Evolutionary conservation across 2,797 vertebrate species (phyloP), one percentile per base, ranked within the genome.

Genomic region (Ctenopoma kingsleyae): DNA sequence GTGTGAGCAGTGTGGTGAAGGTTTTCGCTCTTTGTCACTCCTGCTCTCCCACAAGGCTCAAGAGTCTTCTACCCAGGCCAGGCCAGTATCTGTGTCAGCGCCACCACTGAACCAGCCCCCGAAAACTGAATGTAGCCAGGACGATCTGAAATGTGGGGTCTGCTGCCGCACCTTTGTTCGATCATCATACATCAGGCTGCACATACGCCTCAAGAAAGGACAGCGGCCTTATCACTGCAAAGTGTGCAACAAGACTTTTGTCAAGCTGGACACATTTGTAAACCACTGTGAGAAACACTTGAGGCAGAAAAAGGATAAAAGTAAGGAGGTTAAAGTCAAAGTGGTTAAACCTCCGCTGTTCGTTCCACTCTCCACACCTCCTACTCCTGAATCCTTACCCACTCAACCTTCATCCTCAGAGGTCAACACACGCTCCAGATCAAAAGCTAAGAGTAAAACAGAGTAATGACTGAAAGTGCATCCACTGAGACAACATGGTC

Each of bases 221-320:
- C 85, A 80, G 74, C 74, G 85, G n/a, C 92, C 87, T 0, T 94
- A 93, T 41, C 94, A 93, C 87, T 96, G 95, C 83, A 90, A 90
- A 72, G 86, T 95, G 64, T 95, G 95, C 91, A 94, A 92, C 79
- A 53, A 59, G 76, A 91, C 89, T 0, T 93, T 93, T 3, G 88
- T 88, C 25, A 83, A 91, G 68, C 81, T 95, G 83, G 85, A 86
- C 19, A 84, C 88, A 16, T 94, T 94, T 66, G 88, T 91, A 49
- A 94, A 84, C 32, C 93, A 92, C 62, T 92, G 93, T 46, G 87
- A 84, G 30, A 93, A 90, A 57, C 93, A 94, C 71, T 82, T 88
- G 66, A 75, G 71, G 71, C 88, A 92, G 72, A 91, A 91, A 56
- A 86, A 67, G 52, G 88, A 80, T 1, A 83, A 87, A 60, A 82